Evolutionary conservation across 2,797 vertebrate species (phyloP), one percentile per base, ranked within the genome.

Genomic region (Mastacembelus armatus): DNA sequence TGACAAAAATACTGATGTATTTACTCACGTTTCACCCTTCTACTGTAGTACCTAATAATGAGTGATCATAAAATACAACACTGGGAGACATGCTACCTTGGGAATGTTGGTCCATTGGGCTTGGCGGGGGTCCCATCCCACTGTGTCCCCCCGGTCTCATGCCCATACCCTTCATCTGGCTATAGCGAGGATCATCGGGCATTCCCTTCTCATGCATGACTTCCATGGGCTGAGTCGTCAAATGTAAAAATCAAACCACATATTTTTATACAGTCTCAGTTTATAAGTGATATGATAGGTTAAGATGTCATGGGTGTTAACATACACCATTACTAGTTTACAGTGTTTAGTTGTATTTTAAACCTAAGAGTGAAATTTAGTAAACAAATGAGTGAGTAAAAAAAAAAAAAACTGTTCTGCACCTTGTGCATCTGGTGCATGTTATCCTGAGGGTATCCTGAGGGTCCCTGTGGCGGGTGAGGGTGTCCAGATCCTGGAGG

Each of bases 371-470:
- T 1, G 5, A n/a, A 11, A 60, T 7, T 10, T 16, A 39, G 2
- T 32, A 15, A 30, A 22, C 2, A 52, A n/a, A 38, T 22, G 4
- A 18, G 30, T 11, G n/a, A n/a, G n/a, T n/a, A n/a, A 9, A n/a
- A 12, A 15, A 7, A 10, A 0, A 12, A n/a, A 33, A 21, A 54
- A 27, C 0, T 0, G 1, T 21, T 21, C 6, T 10, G 49, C 91
- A 98, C 96, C 94, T 98, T 98, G 88, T 98, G 97, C 94, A 98
- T 94, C 85, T 95, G 96, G 67, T 98, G 96, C 93, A 98, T 95
- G 91, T 94, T 96, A 79, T 98, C 96, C 92, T 96, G 95, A 82
- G 96, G 91, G 88, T 98, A 98, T 69, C 94, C 96, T 63, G 94
- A 92, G 35, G 97, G 95, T 16, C 95, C 96, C 84, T 96, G 96